Base-by-base conservation (phyloP, 2,113 vertebrate species). In the Neolamprologus hecqui region DNA sequence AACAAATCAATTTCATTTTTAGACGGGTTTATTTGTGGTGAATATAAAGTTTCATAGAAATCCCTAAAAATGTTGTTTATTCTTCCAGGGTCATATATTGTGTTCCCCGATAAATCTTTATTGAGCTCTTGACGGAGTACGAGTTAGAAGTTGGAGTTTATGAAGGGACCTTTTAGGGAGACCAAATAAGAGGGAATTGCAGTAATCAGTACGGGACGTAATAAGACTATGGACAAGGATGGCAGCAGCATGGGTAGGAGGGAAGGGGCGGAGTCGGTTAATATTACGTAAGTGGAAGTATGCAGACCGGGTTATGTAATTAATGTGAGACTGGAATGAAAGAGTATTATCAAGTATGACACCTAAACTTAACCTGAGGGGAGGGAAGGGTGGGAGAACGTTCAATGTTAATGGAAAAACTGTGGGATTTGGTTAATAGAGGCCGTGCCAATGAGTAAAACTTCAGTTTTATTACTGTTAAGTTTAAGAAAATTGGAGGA, bases 381-480 rank as follows among this genome's bases (percentile, higher is more conserved):
- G 21, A 14, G 12, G 21, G 21, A 55, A 55, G 4, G 21, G 21
- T 55, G 6, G 54, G 21, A 7, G 54, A 55, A 26, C 4, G 0
- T 55, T 55, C 21, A 23, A 23, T 55, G 21, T 55, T 55, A 55
- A 55, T 55, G 54, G 54, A 55, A 26, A 13, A 55, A 57, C 54
- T 57, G 54, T 55, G 21, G 6, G 12, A 57, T 57, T 57, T 57
- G 54, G 23, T 5, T 57, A 57, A 57, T 57, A 14, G 54, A 57
- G 3, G 21, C 6, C 0, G 21, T 57, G 1, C 54, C 54, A 57
- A 14, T 1, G 0, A 57, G 12, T 57, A 26, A 57, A 57, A 57
- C 12, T 14, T 57, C 54, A 1, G 54, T 57, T 57, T 57, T 26
- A 8, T 26, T 57, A 57, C 54, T 57, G 21, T 26, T 26, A 1